phyloP scores from a whole-genome alignment of 2,113 vertebrate species.

The Malurus alboscapulatus region DNA sequence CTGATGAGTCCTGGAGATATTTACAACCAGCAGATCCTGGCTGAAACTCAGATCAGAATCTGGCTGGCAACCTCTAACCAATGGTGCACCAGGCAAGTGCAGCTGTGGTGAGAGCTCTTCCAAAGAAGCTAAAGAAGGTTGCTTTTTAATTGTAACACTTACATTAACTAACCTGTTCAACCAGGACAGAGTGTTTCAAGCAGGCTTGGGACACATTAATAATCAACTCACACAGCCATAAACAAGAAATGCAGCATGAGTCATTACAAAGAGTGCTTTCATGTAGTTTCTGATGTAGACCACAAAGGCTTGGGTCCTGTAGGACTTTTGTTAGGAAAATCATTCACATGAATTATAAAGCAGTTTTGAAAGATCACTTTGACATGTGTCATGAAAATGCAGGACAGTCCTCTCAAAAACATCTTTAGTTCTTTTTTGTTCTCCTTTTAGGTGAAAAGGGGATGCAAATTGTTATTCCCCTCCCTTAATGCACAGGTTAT shows the following conservation, averaged over 20 bases:
- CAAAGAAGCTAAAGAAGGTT: background rate
- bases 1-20: background rate
- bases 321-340: conserved; percentile 62
- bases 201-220: background rate
- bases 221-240: conserved; percentile 13
- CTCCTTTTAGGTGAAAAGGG: background rate
- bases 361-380: conserved; percentile 36
- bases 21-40: background rate
- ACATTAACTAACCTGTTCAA: conserved; percentile 26
- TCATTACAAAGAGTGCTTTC: conserved; percentile 46
- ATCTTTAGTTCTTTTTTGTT: background rate
- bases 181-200: background rate
- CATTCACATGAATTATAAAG: conserved; percentile 42
- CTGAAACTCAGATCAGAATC: conserved; percentile 44
- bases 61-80: background rate
- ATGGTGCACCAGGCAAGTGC: conserved; percentile 5
- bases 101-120: background rate
- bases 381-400: conserved; percentile 25
- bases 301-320: conserved; percentile 46
- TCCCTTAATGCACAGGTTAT: background rate
- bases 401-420: background rate
- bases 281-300: conserved; percentile 54
- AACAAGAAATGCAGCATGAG: conserved; percentile 17
- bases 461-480: background rate
- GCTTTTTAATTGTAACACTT: conserved; percentile 52